Evolutionary conservation across 2,888 invertebrate species (phyloP).

Genomic region (Allygus modestus): DNA sequence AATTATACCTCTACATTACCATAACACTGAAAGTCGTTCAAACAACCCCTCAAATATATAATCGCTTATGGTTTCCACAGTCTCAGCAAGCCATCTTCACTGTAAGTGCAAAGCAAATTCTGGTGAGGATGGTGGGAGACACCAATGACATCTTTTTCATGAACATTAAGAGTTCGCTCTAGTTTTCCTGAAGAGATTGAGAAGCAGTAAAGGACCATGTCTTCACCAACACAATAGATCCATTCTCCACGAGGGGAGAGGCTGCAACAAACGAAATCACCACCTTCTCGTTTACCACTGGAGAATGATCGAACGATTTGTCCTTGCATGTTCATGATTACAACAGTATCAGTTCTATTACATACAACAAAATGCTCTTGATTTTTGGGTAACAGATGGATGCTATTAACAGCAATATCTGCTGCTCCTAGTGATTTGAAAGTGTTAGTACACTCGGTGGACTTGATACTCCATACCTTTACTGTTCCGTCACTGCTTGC

Average conservation of each 20-base stretch:
- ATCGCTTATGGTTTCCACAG: constrained; percentile 91
- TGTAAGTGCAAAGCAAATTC: constrained; percentile 97
- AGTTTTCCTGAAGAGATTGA: constrained; percentile 96
- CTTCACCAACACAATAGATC: constrained; percentile 99
- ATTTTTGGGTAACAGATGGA: constrained; percentile 95
- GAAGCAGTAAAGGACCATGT: constrained; percentile 98
- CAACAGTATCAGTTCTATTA: constrained; percentile 97
- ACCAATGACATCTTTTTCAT: constrained; percentile 98
- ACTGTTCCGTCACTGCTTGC: constrained; percentile 98
- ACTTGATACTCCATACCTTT: constrained; percentile 96
- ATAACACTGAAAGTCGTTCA: neutral
- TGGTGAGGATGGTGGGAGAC: constrained; percentile 99
- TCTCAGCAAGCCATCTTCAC: constrained; percentile 98
- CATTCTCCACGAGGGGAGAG: constrained; percentile 98
- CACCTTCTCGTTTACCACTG: constrained; percentile 98
- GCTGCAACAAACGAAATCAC: constrained; percentile 95
- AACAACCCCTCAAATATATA: neutral
- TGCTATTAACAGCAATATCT: constrained; percentile 95
- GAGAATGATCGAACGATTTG: constrained; percentile 93
- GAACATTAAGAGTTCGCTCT: constrained; percentile 96
- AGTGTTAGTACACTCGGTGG: constrained; percentile 93
- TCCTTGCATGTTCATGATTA: constrained; percentile 99
- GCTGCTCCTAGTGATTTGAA: constrained; percentile 92
- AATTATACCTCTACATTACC: neutral
- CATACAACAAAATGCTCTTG: constrained; percentile 99